Base-by-base conservation (phyloP, 2,888 invertebrate genomes). In the Limnephilus marmoratus region DNA sequence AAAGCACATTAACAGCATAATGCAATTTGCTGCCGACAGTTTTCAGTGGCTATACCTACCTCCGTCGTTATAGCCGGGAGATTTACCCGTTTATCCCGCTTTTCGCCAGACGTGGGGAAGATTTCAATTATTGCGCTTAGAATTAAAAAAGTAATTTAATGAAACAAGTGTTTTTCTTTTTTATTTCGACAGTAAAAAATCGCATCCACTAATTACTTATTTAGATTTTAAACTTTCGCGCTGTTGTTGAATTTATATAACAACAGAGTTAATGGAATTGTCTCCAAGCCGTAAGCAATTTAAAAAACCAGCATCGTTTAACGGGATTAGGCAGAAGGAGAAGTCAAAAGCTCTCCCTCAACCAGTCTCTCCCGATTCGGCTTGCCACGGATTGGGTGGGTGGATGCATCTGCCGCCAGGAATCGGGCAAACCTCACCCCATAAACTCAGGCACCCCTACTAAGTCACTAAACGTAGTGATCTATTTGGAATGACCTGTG, bases 11-110 rank as follows among this genome's bases (percentile, higher is more conserved):
- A 82, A 31, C 34, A 34, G 82, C 34, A 18, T 82, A 82, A 82
- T 82, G 82, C 82, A 82, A 82, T 82, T 82, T 82, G 82, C 82
- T 34, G 82, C 31, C 82, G 82, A 34, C 82, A 82, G 82, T 82
- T 34, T 34, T 34, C 82, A 34, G 82, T 13, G 31, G 29, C 31
- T 49, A 49, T 31, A n/a, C 68, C n/a, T 68, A 68, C 68, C 68
- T 68, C 68, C 9, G 68, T 68, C 68, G 68, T 68, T 68, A 68
- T 9, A 68, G 68, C 68, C 68, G 68, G 68, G 68, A 68, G 68
- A 68, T 68, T n/a, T 24, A 68, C 68, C 68, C 24, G 68, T n/a
- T 68, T 68, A 68, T 68, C 68, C 9, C 68, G n/a, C 24, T 68
- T 68, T 24, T n/a, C 68, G 7, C n/a, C 68, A 68, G 68, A 68